A percentile compares a stretch with the other conserved stretches of the same genome.
phyloP scores from a whole-genome alignment of 2,797 vertebrate genomes.

The Craterocephalus amniculus region DNA sequence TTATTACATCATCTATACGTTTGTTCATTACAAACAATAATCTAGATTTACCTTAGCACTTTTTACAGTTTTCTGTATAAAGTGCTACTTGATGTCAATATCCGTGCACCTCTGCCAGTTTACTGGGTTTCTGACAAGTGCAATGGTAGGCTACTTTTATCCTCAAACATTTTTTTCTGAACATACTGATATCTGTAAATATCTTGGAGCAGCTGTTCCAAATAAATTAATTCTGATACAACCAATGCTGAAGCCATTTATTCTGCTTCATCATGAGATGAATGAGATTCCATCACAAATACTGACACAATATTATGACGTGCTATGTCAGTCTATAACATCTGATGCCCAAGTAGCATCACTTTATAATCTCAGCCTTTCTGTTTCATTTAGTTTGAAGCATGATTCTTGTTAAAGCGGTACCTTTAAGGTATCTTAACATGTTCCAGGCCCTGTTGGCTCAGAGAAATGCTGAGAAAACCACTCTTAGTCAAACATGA shows the following conservation, averaged over 20 bases:
- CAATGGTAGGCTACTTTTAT: too few relatives aligned
- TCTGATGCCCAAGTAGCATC: constrained; percentile 45
- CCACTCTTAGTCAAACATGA: background rate
- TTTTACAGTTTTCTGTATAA: too few relatives aligned
- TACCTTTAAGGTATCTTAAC: constrained; percentile 37
- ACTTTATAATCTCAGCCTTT: constrained; percentile 1
- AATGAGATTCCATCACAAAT: background rate
- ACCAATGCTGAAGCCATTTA: background rate
- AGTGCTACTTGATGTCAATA: too few relatives aligned
- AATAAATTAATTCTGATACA: background rate
- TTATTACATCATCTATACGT: too few relatives aligned
- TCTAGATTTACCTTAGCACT: too few relatives aligned
- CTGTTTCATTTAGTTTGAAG: constrained; percentile 29
- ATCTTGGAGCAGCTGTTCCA: background rate
- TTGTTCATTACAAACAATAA: too few relatives aligned
- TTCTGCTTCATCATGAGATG: background rate
- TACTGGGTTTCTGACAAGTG: too few relatives aligned
- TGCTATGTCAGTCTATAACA: background rate
- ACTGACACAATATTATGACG: background rate
- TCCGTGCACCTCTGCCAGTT: too few relatives aligned
- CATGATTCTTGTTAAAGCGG: constrained; percentile 1
- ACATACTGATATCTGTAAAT: too few relatives aligned
- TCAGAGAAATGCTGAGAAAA: constrained; percentile 33
- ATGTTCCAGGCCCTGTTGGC: constrained; percentile 33
- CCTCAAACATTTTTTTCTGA: too few relatives aligned